phyloP scores from a whole-genome alignment of 1,140 invertebrate genomes.

The Ladona fulva region DNA sequence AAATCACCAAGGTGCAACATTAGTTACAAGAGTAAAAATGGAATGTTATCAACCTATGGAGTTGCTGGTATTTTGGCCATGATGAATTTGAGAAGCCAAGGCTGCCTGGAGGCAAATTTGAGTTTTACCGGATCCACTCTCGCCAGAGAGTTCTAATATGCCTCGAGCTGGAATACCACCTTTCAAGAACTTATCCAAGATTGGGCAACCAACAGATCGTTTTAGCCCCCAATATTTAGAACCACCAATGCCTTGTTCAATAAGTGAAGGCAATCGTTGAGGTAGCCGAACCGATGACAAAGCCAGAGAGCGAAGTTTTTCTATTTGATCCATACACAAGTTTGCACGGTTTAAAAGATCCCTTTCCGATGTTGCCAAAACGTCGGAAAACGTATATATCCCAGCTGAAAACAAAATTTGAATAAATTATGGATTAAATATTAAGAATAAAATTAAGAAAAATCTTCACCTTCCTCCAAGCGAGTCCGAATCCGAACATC shows the following conservation, averaged over 20 bases:
- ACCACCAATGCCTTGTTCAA: not conserved
- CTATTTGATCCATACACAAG: not conserved
- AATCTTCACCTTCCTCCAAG: not conserved
- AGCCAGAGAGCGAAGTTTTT: not conserved
- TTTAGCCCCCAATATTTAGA: not conserved
- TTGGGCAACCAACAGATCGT: constrained; percentile 40
- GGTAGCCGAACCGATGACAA: not conserved
- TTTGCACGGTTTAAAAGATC: not conserved
- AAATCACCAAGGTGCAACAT: too few species aligned
- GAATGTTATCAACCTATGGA: constrained; percentile 30
- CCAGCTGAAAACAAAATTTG: not conserved
- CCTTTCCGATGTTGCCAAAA: not conserved
- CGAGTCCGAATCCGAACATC: not conserved
- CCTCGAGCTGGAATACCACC: constrained; percentile 65
- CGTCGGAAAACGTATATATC: not conserved
- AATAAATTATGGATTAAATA: not conserved
- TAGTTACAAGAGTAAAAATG: not conserved
- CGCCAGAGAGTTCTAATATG: constrained; percentile 75
- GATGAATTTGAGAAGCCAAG: constrained; percentile 47
- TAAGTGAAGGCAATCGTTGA: not conserved
- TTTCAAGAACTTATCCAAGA: constrained; percentile 48
- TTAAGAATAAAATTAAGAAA: not conserved
- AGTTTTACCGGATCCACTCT: constrained; percentile 75
- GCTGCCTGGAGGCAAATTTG: constrained; percentile 70
- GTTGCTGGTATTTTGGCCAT: constrained; percentile 26